Base-by-base conservation (phyloP, 2,113 vertebrate species). In the Bos taurus region DNA sequence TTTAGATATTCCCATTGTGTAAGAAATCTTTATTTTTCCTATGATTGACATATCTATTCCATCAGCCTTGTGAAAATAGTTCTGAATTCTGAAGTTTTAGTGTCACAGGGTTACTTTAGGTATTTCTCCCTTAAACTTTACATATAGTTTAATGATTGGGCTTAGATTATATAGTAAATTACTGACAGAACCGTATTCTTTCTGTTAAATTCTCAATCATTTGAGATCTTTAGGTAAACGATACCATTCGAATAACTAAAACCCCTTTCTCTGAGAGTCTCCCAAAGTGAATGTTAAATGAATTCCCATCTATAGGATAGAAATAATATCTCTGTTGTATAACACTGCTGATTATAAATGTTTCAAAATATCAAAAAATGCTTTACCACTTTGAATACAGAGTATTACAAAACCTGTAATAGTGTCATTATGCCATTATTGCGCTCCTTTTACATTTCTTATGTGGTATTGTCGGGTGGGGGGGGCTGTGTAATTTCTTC, bases 291-390 rank as follows among this genome's bases (percentile, higher is more conserved):
- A 88, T 30, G 16, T 3, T 54, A 90, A 93, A 62, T 95, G 4
- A 95, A 84, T 95, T 95, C 95, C 28, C 14, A 82, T 59, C 59
- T 90, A 9, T 46, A 50, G 30, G 11, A 40, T 77, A 94, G 50
- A 94, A 88, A 89, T 95, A 84, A 86, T 96, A 85, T 19, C 23
- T 48, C 30, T 80, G 16, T 94, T 88, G 6, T 86, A 28, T 95
- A 83, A 77, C 28, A 62, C 28, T 60, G 36, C 48, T 84, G 57
- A 77, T 46, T 78, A 90, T 62, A 56, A 86, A 54, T 97, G 67
- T 97, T 97, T 90, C 43, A 67, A 21, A 89, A 91, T 91, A 89
- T 95, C 26, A 88, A 52, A 17, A 95, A 96, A 80, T 59, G 30
- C 36, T 88, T 93, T 81, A 82, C 57, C 13, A 48, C 16, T 94